These are phyloP conservation scores for Morone chrysops DNA, from an alignment of 2,113 vertebrate genomes.

Conservation along the genomic window DNA sequence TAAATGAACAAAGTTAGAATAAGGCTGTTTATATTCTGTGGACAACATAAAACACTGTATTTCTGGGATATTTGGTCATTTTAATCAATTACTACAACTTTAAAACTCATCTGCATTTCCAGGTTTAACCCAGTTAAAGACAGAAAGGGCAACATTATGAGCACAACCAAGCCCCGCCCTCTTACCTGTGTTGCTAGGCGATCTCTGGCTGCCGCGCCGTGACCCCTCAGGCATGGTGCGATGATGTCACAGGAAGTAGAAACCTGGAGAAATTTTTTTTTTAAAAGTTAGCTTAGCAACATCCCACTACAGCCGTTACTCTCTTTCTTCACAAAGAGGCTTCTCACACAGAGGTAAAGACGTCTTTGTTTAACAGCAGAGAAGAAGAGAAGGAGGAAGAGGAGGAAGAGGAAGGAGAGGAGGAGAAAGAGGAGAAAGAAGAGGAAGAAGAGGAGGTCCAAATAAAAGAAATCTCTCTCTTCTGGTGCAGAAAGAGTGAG, in stretches of 20 bases:
- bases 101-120: too few species aligned
- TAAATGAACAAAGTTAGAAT: too few species aligned
- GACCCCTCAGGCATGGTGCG: conserved; percentile 87
- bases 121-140: too few species aligned
- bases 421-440: background rate
- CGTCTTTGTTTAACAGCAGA: background rate
- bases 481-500: conserved; percentile 43
- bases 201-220: conserved; percentile 80
- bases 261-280: conserved; percentile 73
- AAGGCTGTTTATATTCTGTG: too few species aligned
- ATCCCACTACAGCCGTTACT: background rate
- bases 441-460: background rate
- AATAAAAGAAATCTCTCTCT: conserved; percentile 14
- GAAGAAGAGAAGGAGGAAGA: background rate
- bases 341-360: background rate
- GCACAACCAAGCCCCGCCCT: too few species aligned
- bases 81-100: too few species aligned
- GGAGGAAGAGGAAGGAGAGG: too few species aligned
- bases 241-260: conserved; percentile 80
- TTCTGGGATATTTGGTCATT: too few species aligned
- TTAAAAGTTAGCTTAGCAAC: conserved; percentile 21
- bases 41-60: too few species aligned
- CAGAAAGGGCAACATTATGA: too few species aligned
- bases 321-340: background rate
- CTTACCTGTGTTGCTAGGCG: conserved; percentile 82